Evolutionary conservation across 2,888 invertebrate species (phyloP).

Genomic region (Cancer borealis): DNA sequence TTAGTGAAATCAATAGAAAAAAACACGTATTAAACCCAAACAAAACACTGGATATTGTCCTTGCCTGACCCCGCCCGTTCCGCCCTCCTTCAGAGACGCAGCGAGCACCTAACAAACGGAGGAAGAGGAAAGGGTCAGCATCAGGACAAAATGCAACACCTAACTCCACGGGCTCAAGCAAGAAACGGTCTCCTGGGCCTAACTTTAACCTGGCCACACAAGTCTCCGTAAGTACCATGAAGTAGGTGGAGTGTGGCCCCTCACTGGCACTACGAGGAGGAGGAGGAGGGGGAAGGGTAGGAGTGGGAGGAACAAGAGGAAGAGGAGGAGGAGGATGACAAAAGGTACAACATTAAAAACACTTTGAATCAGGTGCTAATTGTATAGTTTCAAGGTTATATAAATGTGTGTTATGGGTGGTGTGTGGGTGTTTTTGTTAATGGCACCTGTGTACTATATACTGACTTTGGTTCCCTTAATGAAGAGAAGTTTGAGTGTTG

Average conservation of each 20-base stretch:
- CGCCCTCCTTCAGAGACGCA: conserved; percentile 86
- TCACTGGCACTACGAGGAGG: not conserved
- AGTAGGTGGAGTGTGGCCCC: not conserved
- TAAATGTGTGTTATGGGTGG: not conserved
- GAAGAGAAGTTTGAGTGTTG: no score
- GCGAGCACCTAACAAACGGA: conserved; percentile 95
- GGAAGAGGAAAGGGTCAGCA: conserved; percentile 96
- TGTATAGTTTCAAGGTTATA: no score
- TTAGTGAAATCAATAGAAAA: not conserved
- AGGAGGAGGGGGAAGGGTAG: not conserved
- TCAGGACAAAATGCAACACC: conserved; percentile 86
- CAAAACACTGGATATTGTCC: not conserved
- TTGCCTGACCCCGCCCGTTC: not conserved
- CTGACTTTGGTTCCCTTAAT: no score
- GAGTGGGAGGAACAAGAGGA: not conserved
- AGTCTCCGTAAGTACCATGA: conserved; percentile 82
- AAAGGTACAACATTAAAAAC: no score
- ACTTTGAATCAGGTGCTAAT: no score
- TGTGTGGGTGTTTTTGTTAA: not conserved
- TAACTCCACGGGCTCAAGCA: conserved; percentile 84
- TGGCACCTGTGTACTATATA: no score
- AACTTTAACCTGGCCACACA: conserved; percentile 97
- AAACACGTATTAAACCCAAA: not conserved
- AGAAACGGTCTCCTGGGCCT: conserved; percentile 97
- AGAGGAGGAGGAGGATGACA: not conserved